Base-by-base conservation (phyloP, 2,113 vertebrate genomes). In the Sinosuthora webbiana region DNA sequence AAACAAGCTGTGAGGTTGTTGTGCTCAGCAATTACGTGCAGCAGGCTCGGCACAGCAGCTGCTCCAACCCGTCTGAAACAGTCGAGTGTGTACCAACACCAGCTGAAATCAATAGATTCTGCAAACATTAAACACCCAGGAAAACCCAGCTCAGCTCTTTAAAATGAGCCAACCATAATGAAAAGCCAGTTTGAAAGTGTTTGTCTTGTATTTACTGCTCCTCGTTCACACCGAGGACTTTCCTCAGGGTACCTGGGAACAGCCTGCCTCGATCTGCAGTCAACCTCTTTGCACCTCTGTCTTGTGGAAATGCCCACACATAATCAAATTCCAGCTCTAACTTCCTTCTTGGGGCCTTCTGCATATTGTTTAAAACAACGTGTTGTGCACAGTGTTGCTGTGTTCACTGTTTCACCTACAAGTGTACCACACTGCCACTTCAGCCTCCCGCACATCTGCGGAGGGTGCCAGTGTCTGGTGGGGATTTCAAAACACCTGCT, bases 101-200 rank as follows among this genome's bases (percentile, higher is more conserved):
- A 70, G 94, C 83, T 75, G 44, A 94, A 95, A 95, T 89, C 94
- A 87, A 95, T 37, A 73, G 77, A 45, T 64, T 82, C 0, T 79
- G 65, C 87, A 82, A 64, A 60, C 87, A 91, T 68, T 64, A 89
- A 97, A 87, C 77, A 92, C 73, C 64, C 87, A 84, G 64, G 44
- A 89, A 96, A 92, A 94, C 49, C 18, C 73, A 67, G 76, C 90
- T 93, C 80, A 92, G 93, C 76, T 92, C 55, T 85, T 83, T 59
- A 14, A 57, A 74, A 81, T 20, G 86, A 93, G 83, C 50, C 83
- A 94, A 10, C 56, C 37, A 12, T n/a, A 53, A 94, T n/a, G 53
- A 78, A 94, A 77, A 83, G 47, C 41, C 52, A 33, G 18, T 79
- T 47, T 52, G 59, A 81, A 95, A 57, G 27, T 64, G 67, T 28